Base-by-base conservation (phyloP, 2,888 invertebrate genomes). In the Agrilus mali region DNA sequence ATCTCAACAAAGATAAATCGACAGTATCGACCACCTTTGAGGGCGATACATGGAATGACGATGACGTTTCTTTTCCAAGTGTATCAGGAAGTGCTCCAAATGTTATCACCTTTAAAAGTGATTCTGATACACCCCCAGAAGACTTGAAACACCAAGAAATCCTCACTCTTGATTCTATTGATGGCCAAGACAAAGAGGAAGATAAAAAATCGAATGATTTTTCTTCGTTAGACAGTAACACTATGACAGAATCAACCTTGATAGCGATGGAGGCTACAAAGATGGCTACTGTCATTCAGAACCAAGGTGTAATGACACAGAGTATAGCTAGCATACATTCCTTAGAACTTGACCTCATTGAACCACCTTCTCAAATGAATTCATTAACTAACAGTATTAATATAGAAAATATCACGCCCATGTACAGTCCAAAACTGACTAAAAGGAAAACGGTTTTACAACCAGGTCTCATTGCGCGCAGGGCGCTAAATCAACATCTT, bases 11-110 rank as follows among this genome's bases (percentile, higher is more conserved):
- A 43, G 48, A 48, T 36, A 56, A 55, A 35, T 57, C 53, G 33
- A 48, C 46, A 36, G 56, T 54, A 43, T 48, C 51, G 31, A 48
- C 47, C 20, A 44, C 51, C 2, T 52, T 53, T 59, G 69, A 49
- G 63, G 70, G 55, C 1, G 84, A 84, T 59, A 86, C 85, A 0
- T 87, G 87, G 86, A 85, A 83, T 56, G 86, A 87, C 43, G 82
- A 85, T 60, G 85, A 86, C 59, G 71, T 84, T 31, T 84, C 86
- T 0, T 86, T 86, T 61, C 87, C 87, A 0, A 86, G 84, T 40
- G 77, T 87, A 42, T 86, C 86, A 51, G 77, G 82, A 31, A 82
- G 84, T 32, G 79, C 79, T 0, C 86, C 85, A 1, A 69, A 82
- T 55, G 73, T 81, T 2, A 74, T 77, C 0, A 83, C 86, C 0